A percentile compares a stretch with the other conserved stretches of the same genome.
Evolutionary conservation across 1,140 invertebrate species (phyloP).

Genomic region (Ostrea denselamellosa): DNA sequence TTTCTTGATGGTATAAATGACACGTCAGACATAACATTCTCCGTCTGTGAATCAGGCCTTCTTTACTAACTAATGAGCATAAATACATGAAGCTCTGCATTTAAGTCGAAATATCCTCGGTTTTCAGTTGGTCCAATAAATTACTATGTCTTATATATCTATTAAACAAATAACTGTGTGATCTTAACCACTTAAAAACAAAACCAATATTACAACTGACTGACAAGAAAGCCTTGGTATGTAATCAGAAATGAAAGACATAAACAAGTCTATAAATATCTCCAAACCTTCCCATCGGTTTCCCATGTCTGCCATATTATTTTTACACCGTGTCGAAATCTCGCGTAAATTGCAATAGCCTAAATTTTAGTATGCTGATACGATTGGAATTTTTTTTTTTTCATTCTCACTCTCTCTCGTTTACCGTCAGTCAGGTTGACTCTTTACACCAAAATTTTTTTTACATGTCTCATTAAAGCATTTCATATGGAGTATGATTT

Average conservation of each 20-base stretch:
- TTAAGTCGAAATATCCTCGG: not conserved
- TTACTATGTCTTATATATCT: not conserved
- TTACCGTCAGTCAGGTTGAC: no score
- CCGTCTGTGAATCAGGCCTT: no score
- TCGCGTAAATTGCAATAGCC: slow-evolving; percentile 44
- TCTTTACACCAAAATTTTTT: no score
- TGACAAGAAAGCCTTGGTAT: not conserved
- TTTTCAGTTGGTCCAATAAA: not conserved
- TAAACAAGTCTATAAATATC: not conserved
- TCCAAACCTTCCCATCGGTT: slow-evolving; percentile 72
- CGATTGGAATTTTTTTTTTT: not conserved
- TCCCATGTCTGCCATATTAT: slow-evolving; percentile 72
- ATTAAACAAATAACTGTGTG: not conserved
- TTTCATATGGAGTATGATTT: no score
- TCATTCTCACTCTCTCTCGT: no score
- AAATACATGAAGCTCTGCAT: not conserved
- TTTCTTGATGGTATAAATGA: no score
- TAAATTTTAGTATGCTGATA: not conserved
- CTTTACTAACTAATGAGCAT: no score
- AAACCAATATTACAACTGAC: not conserved
- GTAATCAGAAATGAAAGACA: not conserved
- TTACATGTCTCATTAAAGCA: no score
- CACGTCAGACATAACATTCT: not conserved
- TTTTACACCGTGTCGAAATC: slow-evolving; percentile 67
- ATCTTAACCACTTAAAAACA: not conserved